Conservation (phyloP, 2,888 invertebrate genomes). For the Proisotoma minuta region DNA sequence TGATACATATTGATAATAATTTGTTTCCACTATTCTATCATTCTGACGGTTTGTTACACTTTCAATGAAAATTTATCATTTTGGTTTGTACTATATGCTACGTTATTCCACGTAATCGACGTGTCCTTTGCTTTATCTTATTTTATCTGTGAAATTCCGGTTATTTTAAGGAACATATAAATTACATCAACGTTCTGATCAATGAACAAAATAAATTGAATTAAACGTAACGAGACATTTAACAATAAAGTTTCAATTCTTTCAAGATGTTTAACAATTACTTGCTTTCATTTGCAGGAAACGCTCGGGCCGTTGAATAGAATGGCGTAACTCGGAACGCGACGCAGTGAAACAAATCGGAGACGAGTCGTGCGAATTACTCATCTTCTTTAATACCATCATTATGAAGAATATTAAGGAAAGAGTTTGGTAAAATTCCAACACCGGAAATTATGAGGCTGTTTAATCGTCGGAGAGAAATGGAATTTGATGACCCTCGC, state of each 20-base stretch:
- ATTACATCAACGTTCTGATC: constrained; percentile 1
- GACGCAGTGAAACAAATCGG: background rate
- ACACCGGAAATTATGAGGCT: too few species aligned
- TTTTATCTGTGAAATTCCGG: background rate
- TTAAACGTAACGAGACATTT: background rate
- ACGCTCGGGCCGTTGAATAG: background rate
- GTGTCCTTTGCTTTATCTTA: background rate
- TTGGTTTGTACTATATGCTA: background rate
- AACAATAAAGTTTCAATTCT: background rate
- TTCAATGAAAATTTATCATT: background rate
- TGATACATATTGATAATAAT: too few species aligned
- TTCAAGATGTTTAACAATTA: background rate
- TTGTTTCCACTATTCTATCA: too few species aligned
- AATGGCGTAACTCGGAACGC: too few species aligned
- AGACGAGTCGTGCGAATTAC: background rate
- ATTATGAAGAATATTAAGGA: background rate
- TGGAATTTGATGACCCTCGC: constrained; percentile 43
- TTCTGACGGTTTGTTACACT: too few species aligned
- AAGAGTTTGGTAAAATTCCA: too few species aligned
- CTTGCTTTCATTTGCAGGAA: background rate
- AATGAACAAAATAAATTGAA: constrained; percentile 6
- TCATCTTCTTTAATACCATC: background rate
- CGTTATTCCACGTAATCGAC: constrained; percentile 42
- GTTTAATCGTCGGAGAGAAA: constrained; percentile 41
- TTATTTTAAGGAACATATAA: background rate